Base-by-base conservation (phyloP, 2,888 invertebrate species). In the Pseudococcus longispinus region DNA sequence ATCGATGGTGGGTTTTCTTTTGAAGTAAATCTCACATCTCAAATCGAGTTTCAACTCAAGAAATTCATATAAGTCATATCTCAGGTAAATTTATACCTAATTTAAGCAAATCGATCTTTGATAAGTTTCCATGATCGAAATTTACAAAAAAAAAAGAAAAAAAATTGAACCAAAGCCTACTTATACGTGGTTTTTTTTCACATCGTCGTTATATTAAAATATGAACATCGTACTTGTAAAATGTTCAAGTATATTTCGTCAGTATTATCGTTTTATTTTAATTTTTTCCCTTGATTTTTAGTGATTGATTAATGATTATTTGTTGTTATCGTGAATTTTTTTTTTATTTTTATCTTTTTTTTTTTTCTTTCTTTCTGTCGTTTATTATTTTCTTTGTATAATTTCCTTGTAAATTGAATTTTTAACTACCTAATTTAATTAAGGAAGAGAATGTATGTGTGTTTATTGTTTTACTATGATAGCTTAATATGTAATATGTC, bases 251-350 rank as follows among this genome's bases (percentile, higher is more conserved):
- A 74, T 74, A 74, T 74, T 74, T 74, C 74, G 37, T 74, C 74
- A 74, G 87, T 87, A 86, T 83, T 87, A 85, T 85, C 85, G 82
- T 85, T 87, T 85, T 86, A 46, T 87, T 55, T 11, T 74, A 51
- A 51, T 51, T 51, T 51, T 85, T 37, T 37, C 37, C 9, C 37
- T 37, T 37, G 37, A 37, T 37, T 80, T 84, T 74, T 87, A 51
- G 51, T 74, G 51, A 51, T 51, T 51, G 51, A 51, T 84, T 83
- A 37, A 65, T 85, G 37, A 85, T 84, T 65, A 80, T 70, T 80
- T 83, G 55, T 83, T 87, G 51, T 87, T 51, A 86, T 83, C 65
- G 85, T 83, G 85, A 85, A 87, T 87, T 32, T 87, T 80, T 83
- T 87, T 87, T 60, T 82, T 85, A 42, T 85, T 23, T 37, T 80